Conservation (phyloP, 2,113 vertebrate species). For the Blennius ocellaris region DNA sequence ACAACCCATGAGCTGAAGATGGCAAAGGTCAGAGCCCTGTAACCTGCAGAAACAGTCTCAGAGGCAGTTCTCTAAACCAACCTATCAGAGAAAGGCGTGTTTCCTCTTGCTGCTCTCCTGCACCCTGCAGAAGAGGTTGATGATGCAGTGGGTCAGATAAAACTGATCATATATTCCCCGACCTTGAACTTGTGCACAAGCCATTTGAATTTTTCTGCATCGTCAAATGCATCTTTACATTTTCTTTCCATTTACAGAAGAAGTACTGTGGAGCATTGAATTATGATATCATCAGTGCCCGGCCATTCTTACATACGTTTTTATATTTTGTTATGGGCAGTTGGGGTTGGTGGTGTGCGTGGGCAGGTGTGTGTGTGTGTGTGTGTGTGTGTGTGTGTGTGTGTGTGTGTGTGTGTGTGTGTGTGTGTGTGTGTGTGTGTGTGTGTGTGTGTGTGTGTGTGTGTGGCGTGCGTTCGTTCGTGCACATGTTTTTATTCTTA, state of each 20-base stretch:
- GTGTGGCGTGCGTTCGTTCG: too few species aligned
- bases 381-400: too few species aligned
- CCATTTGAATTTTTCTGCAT: slow-evolving; percentile 3
- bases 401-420: too few species aligned
- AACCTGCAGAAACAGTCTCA: slow-evolving; percentile 52
- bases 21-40: slow-evolving; percentile 46
- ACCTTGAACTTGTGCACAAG: slow-evolving; percentile 19
- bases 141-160: slow-evolving; percentile 4
- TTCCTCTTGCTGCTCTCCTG: slow-evolving; percentile 13
- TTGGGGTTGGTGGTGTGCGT: too few species aligned
- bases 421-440: too few species aligned
- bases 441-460: too few species aligned
- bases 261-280: neutral
- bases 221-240: slow-evolving; percentile 1
- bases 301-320: too few species aligned
- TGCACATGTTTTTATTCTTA: too few species aligned
- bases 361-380: too few species aligned
- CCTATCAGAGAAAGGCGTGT: slow-evolving; percentile 38
- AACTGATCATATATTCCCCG: slow-evolving; percentile 33
- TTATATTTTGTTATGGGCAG: too few species aligned
- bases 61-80: slow-evolving; percentile 54
- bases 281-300: too few species aligned
- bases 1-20: slow-evolving; percentile 13
- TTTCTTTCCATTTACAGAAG: too few species aligned
- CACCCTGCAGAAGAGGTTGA: neutral